These are phyloP conservation scores for Heliconius cydno DNA, from an alignment of 2,888 invertebrate genomes.

Conservation along the genomic window DNA sequence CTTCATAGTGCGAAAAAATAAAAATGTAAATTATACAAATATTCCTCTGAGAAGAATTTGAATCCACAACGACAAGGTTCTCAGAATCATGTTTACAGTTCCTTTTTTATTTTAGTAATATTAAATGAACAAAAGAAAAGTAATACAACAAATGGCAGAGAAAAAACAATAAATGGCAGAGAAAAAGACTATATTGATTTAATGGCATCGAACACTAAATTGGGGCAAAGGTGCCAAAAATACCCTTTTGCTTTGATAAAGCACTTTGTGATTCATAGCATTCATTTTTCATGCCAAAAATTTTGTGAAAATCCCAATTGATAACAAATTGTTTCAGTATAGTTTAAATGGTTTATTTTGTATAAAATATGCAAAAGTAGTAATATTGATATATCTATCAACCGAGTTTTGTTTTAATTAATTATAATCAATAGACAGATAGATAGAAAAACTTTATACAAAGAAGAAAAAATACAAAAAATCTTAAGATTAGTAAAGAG, in stretches of 20 bases:
- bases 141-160: slow-evolving; percentile 12
- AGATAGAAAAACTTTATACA: no score
- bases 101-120: neutral
- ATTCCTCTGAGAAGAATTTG: neutral
- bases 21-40: neutral
- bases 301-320: slow-evolving; percentile 18
- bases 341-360: slow-evolving; percentile 1
- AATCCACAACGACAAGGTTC: neutral
- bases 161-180: slow-evolving; percentile 11
- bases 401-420: no score
- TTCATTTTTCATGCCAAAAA: slow-evolving; percentile 26
- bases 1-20: neutral
- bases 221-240: slow-evolving; percentile 24
- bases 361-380: neutral
- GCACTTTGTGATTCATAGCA: slow-evolving; percentile 19
- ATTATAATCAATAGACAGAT: no score
- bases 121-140: neutral
- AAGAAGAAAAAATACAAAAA: no score
- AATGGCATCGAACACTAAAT: slow-evolving; percentile 10
- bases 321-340: slow-evolving; percentile 1
- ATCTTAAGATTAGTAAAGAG: no score
- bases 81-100: neutral
- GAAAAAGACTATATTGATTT: slow-evolving; percentile 12
- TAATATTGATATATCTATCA: neutral
- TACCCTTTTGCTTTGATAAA: slow-evolving; percentile 28